phyloP scores from a whole-genome alignment of 2,113 vertebrate species.

The Passer domesticus region DNA sequence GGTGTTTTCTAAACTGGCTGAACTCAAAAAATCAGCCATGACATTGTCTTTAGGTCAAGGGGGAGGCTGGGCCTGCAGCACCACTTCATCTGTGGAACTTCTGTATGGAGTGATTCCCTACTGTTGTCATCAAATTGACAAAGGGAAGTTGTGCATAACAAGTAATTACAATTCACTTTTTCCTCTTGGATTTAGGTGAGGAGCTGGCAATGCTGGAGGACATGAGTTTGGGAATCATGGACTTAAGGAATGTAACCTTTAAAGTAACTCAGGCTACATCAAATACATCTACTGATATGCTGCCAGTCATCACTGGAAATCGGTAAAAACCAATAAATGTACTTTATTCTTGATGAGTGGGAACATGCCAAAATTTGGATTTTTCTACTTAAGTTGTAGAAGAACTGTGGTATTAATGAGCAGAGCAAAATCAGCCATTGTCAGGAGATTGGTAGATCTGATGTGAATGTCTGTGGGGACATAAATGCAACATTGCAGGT shows the following conservation, averaged over 20 bases:
- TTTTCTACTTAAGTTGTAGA: background rate
- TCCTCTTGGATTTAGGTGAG: slow-evolving; percentile 80
- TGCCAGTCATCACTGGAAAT: slow-evolving; percentile 97
- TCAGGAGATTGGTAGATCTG: background rate
- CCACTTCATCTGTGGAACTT: background rate
- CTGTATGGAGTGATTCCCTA: background rate
- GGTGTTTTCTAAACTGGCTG: background rate
- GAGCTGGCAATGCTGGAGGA: slow-evolving; percentile 97
- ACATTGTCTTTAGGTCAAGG: background rate
- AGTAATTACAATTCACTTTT: background rate
- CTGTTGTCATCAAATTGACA: background rate
- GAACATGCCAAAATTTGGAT: background rate
- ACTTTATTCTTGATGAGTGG: background rate
- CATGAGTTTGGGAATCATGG: slow-evolving; percentile 96
- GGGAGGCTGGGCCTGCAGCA: background rate
- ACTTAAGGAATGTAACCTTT: slow-evolving; percentile 96
- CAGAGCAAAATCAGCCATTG: background rate
- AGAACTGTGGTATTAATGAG: background rate
- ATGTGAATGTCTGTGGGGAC: background rate
- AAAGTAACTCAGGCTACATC: slow-evolving; percentile 95
- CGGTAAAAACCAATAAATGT: slow-evolving; percentile 60
- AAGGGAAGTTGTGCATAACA: background rate
- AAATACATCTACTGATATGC: slow-evolving; percentile 86
- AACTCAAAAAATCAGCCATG: background rate
- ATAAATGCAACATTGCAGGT: background rate